phyloP scores from a whole-genome alignment of 2,888 invertebrate species.

The Andricus quercusramuli region DNA sequence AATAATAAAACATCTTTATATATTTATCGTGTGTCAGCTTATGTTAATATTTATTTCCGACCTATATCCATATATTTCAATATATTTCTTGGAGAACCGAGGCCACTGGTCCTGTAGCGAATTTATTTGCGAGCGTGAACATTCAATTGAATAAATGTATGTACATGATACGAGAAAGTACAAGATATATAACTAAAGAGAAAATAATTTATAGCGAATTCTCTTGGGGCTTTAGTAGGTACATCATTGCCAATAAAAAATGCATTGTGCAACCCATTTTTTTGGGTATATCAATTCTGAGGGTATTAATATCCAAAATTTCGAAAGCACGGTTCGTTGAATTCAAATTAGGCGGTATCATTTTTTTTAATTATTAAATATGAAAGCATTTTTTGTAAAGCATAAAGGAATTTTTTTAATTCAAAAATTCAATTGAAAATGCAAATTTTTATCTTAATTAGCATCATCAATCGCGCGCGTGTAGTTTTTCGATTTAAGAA shows the following conservation, averaged over 20 bases:
- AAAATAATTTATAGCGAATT: constrained; percentile 5
- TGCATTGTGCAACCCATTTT: background rate
- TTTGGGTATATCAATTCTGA: background rate
- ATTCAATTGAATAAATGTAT: constrained; percentile 4
- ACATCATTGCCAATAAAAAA: background rate
- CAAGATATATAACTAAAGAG: constrained; percentile 3
- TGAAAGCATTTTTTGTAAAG: too few species aligned
- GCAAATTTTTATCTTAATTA: too few species aligned
- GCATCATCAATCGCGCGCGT: too few species aligned
- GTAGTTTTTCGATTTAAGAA: too few species aligned
- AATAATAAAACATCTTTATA: background rate
- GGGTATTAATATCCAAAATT: background rate
- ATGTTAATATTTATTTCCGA: constrained; percentile 20
- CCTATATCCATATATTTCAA: constrained; percentile 30
- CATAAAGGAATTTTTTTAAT: too few species aligned
- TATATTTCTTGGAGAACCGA: constrained; percentile 13
- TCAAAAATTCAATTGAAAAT: too few species aligned
- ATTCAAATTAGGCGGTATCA: background rate
- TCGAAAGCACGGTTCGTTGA: background rate
- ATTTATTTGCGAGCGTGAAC: constrained; percentile 22
- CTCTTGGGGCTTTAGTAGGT: background rate
- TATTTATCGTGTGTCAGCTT: background rate
- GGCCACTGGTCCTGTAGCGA: constrained; percentile 13
- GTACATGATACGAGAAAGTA: constrained; percentile 17
- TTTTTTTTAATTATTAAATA: too few species aligned